These are phyloP conservation scores for Oopsacas minuta DNA, from an alignment of 37 sponge, comb jelly and placozoan species.

Conservation along the genomic window DNA sequence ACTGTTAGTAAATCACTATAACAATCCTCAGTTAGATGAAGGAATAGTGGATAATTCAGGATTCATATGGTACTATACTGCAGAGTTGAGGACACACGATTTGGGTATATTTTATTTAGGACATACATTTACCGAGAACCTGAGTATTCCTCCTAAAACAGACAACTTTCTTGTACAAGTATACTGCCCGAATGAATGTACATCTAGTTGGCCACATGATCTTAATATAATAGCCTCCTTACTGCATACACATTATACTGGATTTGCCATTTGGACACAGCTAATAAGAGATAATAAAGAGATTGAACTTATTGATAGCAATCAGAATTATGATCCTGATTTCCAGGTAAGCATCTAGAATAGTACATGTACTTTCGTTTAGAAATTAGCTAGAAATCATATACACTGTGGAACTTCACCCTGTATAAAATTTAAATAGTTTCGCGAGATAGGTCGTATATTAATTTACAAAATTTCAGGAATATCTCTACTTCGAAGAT, in stretches of 20 bases:
- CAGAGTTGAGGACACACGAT: not conserved
- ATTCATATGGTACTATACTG: not conserved
- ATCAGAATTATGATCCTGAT: constrained; percentile 50
- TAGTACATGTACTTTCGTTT: no score
- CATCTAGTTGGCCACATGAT: not conserved
- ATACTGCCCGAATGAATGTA: not conserved
- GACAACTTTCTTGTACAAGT: not conserved
- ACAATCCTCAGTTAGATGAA: constrained; percentile 28
- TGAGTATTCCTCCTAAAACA: not conserved
- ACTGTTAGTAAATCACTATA: constrained; percentile 44
- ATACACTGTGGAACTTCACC: no score
- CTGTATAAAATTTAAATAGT: no score
- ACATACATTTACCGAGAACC: not conserved
- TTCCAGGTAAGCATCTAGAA: constrained; percentile 37
- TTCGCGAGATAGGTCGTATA: no score
- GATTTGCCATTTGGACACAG: not conserved
- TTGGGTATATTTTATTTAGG: not conserved
- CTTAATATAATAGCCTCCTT: not conserved
- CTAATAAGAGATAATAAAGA: constrained; percentile 12
- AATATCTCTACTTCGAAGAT: not conserved
- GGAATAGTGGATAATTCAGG: not conserved
- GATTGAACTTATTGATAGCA: constrained; percentile 30
- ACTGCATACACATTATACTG: constrained; percentile 4
- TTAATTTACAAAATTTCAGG: no score
- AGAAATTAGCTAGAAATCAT: no score